Evolutionary conservation across 2,113 vertebrate species (phyloP).

Genomic region (Opisthocomus hoazin): DNA sequence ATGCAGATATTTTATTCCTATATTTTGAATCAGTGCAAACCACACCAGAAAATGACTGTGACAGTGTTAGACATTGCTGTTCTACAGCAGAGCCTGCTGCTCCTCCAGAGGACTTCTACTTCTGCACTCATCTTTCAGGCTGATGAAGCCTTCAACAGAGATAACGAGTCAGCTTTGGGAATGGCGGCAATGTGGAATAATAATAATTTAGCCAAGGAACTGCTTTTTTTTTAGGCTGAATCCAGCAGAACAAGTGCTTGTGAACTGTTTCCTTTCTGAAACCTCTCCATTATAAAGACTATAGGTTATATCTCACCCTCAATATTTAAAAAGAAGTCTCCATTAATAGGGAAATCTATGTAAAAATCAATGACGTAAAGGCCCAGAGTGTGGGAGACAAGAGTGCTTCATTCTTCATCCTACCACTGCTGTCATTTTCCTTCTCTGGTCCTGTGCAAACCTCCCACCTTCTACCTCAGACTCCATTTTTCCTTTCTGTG

Average conservation of each 20-base stretch:
- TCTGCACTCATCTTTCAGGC: not conserved
- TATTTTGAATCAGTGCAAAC: slow-evolving; percentile 45
- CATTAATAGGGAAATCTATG: not conserved
- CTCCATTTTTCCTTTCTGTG: not conserved
- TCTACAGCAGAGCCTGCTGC: not conserved
- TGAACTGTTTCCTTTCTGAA: not conserved
- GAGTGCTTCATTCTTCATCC: not conserved
- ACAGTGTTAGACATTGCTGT: slow-evolving; percentile 32
- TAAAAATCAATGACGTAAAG: not conserved
- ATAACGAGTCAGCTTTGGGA: slow-evolving; percentile 1
- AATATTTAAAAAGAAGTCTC: not conserved
- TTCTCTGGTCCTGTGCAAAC: not conserved
- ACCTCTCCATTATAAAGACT: not conserved
- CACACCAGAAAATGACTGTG: slow-evolving; percentile 53
- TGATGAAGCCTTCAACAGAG: not conserved
- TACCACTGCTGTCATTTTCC: not conserved
- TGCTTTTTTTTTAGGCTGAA: not conserved
- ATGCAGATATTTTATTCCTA: slow-evolving; percentile 39
- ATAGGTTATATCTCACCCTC: not conserved
- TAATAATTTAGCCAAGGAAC: not conserved
- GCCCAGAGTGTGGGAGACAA: not conserved
- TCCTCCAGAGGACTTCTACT: not conserved
- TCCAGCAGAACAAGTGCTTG: not conserved
- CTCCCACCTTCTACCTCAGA: not conserved
- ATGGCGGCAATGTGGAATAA: not conserved